These are phyloP conservation scores for Nephotettix cincticeps DNA, from an alignment of 1,140 invertebrate species.

Conservation along the genomic window DNA sequence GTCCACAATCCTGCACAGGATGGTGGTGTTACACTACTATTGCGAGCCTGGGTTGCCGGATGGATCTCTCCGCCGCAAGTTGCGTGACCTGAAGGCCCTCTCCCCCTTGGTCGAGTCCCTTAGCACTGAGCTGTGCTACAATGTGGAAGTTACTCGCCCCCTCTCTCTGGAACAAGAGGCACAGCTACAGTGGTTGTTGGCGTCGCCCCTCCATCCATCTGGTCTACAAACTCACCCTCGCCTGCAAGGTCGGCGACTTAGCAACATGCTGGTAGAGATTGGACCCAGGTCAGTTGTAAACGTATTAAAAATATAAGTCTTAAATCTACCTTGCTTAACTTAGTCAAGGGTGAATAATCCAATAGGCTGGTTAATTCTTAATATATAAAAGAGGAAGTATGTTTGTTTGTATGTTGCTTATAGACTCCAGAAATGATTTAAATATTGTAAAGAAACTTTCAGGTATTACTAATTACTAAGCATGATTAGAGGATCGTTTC, in stretches of 20 bases:
- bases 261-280: constrained; percentile 68
- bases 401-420: too few species aligned
- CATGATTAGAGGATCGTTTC: too few species aligned
- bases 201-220: constrained; percentile 59
- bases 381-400: too few species aligned
- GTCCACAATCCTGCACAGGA: constrained; percentile 4
- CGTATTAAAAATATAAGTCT: too few species aligned
- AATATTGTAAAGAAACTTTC: too few species aligned
- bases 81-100: constrained; percentile 37
- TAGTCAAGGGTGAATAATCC: too few species aligned
- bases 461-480: too few species aligned
- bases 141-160: constrained; percentile 62
- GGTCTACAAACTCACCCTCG: constrained; percentile 50
- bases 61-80: constrained; percentile 37
- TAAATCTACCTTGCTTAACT: too few species aligned
- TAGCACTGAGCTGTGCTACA: constrained; percentile 76
- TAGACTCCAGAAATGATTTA: too few species aligned
- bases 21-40: constrained; percentile 41
- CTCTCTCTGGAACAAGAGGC: constrained; percentile 55
- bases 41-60: constrained; percentile 42
- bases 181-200: constrained; percentile 69
- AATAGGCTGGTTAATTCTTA: too few species aligned
- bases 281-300: constrained; percentile 66
- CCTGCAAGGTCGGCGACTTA: constrained; percentile 45
- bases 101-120: constrained; percentile 49